Evolutionary conservation across 2,888 invertebrate genomes (phyloP).

Genomic region (Pseudococcus viburni): DNA sequence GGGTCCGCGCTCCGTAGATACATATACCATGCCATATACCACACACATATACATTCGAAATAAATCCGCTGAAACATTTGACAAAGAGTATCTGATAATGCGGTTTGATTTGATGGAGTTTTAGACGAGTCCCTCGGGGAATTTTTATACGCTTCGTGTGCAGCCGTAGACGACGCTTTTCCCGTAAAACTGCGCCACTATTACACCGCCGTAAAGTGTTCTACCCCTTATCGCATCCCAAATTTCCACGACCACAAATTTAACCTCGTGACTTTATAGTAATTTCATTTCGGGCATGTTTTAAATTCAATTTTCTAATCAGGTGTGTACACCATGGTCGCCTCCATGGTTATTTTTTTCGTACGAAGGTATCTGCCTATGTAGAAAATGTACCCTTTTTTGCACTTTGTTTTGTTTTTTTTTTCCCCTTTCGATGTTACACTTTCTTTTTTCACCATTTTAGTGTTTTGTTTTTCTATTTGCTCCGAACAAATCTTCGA

Average conservation of each 20-base stretch:
- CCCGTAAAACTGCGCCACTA: conserved; percentile 61
- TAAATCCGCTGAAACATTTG: conserved; percentile 66
- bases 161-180: conserved; percentile 61
- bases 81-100: conserved; percentile 67
- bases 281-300: conserved; percentile 18
- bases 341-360: background rate
- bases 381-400: background rate
- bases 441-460: conserved; percentile 5
- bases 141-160: conserved; percentile 66
- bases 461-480: conserved; percentile 25
- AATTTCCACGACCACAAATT: conserved; percentile 48
- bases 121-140: conserved; percentile 66
- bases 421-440: background rate
- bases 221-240: conserved; percentile 14
- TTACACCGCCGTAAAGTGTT: conserved; percentile 49
- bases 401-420: background rate
- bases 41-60: conserved; percentile 56
- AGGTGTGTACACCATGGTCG: background rate
- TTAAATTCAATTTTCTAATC: conserved; percentile 47
- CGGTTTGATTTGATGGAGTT: conserved; percentile 67
- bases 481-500: background rate
- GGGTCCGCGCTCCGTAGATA: background rate
- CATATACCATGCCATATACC: background rate
- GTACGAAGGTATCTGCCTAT: background rate
- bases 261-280: conserved; percentile 44